These are phyloP conservation scores for Propithecus coquereli DNA, from an alignment of 2,113 vertebrate species.

Conservation along the genomic window DNA sequence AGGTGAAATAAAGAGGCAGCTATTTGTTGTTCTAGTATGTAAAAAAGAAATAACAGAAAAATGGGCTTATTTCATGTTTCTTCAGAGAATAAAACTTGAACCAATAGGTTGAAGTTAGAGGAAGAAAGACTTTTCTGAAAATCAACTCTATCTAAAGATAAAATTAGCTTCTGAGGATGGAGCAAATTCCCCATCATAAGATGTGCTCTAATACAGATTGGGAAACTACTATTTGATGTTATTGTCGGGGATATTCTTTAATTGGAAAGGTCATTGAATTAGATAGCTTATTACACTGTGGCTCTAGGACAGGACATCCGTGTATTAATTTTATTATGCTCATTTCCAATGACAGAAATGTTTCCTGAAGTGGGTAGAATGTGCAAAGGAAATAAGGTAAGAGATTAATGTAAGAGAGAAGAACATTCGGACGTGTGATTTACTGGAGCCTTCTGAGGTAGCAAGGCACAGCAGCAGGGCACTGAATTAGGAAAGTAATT, in stretches of 20 bases:
- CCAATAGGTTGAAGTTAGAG: neutral
- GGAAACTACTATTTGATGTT: neutral
- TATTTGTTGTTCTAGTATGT: neutral
- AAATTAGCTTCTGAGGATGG: neutral
- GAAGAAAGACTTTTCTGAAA: neutral
- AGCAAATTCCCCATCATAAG: neutral
- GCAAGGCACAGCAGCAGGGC: neutral
- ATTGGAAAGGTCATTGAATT: neutral
- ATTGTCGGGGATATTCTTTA: neutral
- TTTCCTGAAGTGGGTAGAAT: neutral
- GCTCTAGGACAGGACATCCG: neutral
- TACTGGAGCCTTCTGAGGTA: neutral
- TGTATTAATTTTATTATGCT: neutral
- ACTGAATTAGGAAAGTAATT: neutral
- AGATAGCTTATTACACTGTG: neutral
- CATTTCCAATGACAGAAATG: neutral
- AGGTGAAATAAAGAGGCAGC: neutral
- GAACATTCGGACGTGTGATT: neutral
- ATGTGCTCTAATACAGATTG: neutral
- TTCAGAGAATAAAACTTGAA: slow-evolving; percentile 1
- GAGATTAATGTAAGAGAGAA: neutral
- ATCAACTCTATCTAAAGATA: neutral
- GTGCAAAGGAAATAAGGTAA: neutral
- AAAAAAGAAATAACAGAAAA: neutral
- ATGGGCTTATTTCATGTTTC: neutral